phyloP scores from a whole-genome alignment of 2,113 vertebrate genomes.

The Tinamus guttatus region DNA sequence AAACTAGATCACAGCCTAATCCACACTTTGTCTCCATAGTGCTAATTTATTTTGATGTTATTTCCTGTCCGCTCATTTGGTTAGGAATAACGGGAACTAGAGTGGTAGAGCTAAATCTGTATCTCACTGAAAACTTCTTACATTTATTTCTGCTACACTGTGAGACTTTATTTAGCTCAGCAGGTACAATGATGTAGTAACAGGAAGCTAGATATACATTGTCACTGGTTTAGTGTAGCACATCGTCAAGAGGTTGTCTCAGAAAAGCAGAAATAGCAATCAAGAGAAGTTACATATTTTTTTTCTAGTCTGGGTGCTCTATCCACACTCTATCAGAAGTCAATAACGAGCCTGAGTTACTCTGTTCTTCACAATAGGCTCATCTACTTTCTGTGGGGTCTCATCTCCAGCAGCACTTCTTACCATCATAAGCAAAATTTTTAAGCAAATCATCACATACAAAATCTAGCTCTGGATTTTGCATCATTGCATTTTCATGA shows the following conservation, averaged over 20 bases:
- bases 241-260: not conserved
- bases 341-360: not conserved
- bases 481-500: constrained; percentile 39
- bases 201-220: not conserved
- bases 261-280: not conserved
- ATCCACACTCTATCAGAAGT: not conserved
- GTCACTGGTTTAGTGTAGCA: not conserved
- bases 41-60: not conserved
- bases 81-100: not conserved
- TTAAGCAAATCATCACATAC: constrained; percentile 29
- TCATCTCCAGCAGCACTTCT: not conserved
- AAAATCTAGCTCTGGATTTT: constrained; percentile 25
- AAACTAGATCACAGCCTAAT: not conserved
- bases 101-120: not conserved
- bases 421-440: not conserved
- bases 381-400: not conserved
- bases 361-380: not conserved
- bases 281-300: not conserved
- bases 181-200: not conserved
- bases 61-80: not conserved
- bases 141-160: not conserved
- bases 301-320: not conserved
- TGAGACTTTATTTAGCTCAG: not conserved
- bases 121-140: not conserved
- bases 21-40: not conserved